Percentiles rank a stretch among this genome's conserved stretches.
Conservation (phyloP, 2,888 invertebrate genomes). For the Thera britannica region DNA sequence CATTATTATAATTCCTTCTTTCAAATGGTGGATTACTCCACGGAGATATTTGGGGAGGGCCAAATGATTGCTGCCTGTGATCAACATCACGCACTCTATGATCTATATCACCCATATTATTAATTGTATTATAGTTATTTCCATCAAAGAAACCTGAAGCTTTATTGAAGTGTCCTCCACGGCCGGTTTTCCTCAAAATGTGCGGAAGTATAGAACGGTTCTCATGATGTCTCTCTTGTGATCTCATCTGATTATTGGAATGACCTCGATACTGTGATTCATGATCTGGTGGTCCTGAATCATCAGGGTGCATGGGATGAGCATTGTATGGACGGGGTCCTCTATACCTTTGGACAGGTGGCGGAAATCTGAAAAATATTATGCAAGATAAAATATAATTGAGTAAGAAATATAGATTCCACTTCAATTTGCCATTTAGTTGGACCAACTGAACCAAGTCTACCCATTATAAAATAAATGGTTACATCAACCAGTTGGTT, state of each 20-base stretch:
- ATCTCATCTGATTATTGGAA: constrained; percentile 48
- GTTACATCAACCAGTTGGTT: too few relatives aligned
- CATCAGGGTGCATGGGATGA: constrained; percentile 46
- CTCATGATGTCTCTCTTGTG: constrained; percentile 52
- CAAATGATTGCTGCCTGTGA: constrained; percentile 56
- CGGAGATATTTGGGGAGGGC: constrained; percentile 44
- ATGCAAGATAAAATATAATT: not conserved
- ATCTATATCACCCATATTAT: constrained; percentile 69
- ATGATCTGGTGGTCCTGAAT: constrained; percentile 48
- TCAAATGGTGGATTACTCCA: constrained; percentile 56
- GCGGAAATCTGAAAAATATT: constrained; percentile 64
- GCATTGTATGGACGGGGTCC: constrained; percentile 51
- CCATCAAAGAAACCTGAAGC: constrained; percentile 18
- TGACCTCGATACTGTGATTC: constrained; percentile 58
- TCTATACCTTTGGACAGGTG: constrained; percentile 53
- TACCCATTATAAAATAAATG: too few relatives aligned
- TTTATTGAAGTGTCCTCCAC: constrained; percentile 41
- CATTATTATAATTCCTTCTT: constrained; percentile 52
- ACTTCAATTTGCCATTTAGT: too few relatives aligned
- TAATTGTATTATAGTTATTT: constrained; percentile 48
- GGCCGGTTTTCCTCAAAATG: constrained; percentile 39
- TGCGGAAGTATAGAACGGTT: constrained; percentile 43
- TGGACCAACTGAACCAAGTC: too few relatives aligned
- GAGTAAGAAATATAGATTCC: too few relatives aligned
- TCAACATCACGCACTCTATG: constrained; percentile 58